Evolutionary conservation across 2,113 vertebrate species (phyloP).

Genomic region (Onychostruthus taczanowskii): DNA sequence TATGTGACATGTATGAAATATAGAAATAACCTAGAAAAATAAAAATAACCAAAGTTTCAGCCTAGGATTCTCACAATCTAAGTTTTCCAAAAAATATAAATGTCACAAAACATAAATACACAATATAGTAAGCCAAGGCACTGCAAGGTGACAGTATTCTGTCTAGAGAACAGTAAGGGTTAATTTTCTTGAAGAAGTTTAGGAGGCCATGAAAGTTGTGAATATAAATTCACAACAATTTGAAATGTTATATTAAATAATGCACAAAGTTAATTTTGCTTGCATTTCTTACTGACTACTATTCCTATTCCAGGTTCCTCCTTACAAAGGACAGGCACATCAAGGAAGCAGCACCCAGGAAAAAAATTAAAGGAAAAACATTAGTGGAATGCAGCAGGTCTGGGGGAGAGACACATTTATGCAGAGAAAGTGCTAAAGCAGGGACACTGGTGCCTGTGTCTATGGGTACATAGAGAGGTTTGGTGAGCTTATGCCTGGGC

Average conservation of each 20-base stretch:
- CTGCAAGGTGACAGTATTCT: not conserved
- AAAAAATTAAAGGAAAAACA: not conserved
- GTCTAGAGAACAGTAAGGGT: not conserved
- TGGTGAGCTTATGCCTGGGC: slow-evolving; percentile 4
- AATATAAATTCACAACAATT: not conserved
- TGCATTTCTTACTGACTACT: not conserved
- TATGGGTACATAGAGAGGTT: not conserved
- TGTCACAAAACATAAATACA: not conserved
- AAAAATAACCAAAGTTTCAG: not conserved
- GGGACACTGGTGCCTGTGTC: not conserved
- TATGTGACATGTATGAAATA: not conserved
- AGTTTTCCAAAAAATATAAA: not conserved
- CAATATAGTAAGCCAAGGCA: not conserved
- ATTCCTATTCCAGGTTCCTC: not conserved
- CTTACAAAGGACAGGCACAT: not conserved
- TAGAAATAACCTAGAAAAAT: not conserved
- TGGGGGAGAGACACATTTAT: not conserved
- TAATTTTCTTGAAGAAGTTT: not conserved
- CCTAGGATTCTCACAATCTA: not conserved
- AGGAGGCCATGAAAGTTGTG: not conserved
- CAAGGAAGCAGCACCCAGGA: not conserved
- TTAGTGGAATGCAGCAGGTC: not conserved
- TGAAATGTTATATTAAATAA: not conserved
- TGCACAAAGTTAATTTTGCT: not conserved
- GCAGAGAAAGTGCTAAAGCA: not conserved